Percentiles rank a stretch among this genome's conserved stretches.
Conservation (phyloP, 1,140 invertebrate genomes). For the Sycobia sp. region DNA sequence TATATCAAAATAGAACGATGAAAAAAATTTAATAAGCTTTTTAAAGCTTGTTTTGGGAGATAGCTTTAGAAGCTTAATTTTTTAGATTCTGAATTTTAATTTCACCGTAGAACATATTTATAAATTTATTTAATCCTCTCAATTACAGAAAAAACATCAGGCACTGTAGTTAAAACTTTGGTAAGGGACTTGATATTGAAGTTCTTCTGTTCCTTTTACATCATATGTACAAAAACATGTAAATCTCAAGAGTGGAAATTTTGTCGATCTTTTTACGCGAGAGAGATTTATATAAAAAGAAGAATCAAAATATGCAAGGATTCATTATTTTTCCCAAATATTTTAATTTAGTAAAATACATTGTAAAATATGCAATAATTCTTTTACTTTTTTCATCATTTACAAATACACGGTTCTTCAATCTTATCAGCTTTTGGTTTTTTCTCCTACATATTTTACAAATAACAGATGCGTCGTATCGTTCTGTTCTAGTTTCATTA, state of each 20-base stretch:
- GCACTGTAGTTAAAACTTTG: slow-evolving; percentile 34
- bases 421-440: slow-evolving; percentile 1
- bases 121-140: slow-evolving; percentile 10
- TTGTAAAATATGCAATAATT: slow-evolving; percentile 50
- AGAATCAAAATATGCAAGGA: slow-evolving; percentile 43
- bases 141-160: slow-evolving; percentile 31
- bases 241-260: slow-evolving; percentile 28
- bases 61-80: too few relatives aligned
- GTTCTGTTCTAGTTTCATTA: slow-evolving; percentile 17
- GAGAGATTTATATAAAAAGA: slow-evolving; percentile 41
- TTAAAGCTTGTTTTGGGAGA: too few relatives aligned
- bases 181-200: slow-evolving; percentile 23
- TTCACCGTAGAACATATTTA: slow-evolving; percentile 16
- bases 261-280: slow-evolving; percentile 16
- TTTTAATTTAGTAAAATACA: slow-evolving; percentile 55
- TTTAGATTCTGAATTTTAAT: slow-evolving; percentile 5
- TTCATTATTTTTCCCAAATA: slow-evolving; percentile 44
- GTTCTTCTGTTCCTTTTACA: slow-evolving; percentile 15
- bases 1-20: too few relatives aligned
- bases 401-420: slow-evolving; percentile 31
- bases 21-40: too few relatives aligned
- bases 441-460: slow-evolving; percentile 36
- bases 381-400: slow-evolving; percentile 24
- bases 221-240: slow-evolving; percentile 27
- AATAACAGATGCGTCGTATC: slow-evolving; percentile 29